phyloP scores from a whole-genome alignment of 2,113 vertebrate species.

The Sceloporus undulatus region DNA sequence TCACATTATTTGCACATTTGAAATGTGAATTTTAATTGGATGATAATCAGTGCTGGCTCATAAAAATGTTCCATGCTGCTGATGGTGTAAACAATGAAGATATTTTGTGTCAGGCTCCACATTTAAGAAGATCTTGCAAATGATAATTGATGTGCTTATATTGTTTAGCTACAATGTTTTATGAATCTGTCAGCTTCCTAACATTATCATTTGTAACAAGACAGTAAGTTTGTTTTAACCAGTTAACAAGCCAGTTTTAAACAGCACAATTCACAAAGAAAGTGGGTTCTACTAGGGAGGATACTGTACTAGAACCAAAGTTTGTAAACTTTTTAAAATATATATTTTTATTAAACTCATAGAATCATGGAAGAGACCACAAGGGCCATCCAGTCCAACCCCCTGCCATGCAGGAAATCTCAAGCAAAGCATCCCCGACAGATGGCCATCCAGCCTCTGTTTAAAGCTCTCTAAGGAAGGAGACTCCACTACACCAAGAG shows the following conservation, averaged over 20 bases:
- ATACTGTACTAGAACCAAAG: no score
- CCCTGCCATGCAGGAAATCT: no score
- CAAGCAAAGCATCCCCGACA: no score
- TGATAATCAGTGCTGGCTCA: not conserved
- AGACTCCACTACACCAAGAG: no score
- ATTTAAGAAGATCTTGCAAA: constrained; percentile 1
- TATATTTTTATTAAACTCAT: no score
- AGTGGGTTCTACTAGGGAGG: no score
- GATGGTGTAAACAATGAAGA: not conserved
- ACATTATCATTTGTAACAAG: not conserved
- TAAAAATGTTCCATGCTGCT: constrained; percentile 3
- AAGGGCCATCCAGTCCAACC: no score
- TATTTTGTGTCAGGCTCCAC: not conserved
- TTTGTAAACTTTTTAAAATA: no score
- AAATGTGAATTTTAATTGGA: constrained; percentile 17
- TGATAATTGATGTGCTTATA: constrained; percentile 1
- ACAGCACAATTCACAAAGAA: not conserved
- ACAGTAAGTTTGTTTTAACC: not conserved
- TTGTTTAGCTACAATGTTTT: not conserved
- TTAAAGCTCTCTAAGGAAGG: no score
- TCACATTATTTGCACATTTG: not conserved
- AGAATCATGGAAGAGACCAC: no score
- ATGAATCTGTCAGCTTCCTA: constrained; percentile 5
- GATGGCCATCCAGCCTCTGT: no score
- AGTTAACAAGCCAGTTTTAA: not conserved